Base-by-base conservation (phyloP, 1,140 invertebrate species). In the Zaprionus inermis region DNA sequence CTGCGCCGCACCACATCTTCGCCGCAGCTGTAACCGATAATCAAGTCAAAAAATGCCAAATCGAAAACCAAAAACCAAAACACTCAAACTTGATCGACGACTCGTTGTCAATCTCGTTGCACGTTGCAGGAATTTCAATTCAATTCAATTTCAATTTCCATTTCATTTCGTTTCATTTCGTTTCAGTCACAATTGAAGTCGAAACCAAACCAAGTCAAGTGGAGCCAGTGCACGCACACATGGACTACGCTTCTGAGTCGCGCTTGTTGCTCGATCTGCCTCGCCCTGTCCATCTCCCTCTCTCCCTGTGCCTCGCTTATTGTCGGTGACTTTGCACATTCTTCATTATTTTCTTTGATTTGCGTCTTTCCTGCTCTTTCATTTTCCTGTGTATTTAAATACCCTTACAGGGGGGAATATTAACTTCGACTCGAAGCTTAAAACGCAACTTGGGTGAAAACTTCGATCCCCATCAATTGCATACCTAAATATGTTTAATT, bases 81-180 rank as follows among this genome's bases (percentile, higher is more conserved):
- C 59, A 56, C 38, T 44, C n/a, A 72, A 72, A 76, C 55, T 59
- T 22, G 56, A 54, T 64, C 57, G 51, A 72, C 79, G 52, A 56
- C 70, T 66, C 34, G 65, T 41, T 73, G 75, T 78, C 76, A 75
- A 79, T 60, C 58, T 72, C 32, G 20, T 41, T 38, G 74, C 72
- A 89, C 84, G 84, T 72, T 79, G 65, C 78, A 73, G 80, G 85
- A 89, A 89, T 89, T 89, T 89, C 84, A 89, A 88, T 88, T 83
- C 54, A 76, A 77, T 81, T 32, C 30, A 7, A 32, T 16, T 80
- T 58, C 32, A 18, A 51, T 55, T 55, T 66, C 54, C 10, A 36
- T 44, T 60, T 49, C 44, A n/a, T 56, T 56, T 12, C 44, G 22
- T 69, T 69, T 61, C 66, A 44, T 63, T 74, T 63, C 54, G 38